Evolutionary conservation across 2,113 vertebrate genomes (phyloP), one percentile per base, ranked within the genome.

Genomic region (Mesembrinibis cayennensis): DNA sequence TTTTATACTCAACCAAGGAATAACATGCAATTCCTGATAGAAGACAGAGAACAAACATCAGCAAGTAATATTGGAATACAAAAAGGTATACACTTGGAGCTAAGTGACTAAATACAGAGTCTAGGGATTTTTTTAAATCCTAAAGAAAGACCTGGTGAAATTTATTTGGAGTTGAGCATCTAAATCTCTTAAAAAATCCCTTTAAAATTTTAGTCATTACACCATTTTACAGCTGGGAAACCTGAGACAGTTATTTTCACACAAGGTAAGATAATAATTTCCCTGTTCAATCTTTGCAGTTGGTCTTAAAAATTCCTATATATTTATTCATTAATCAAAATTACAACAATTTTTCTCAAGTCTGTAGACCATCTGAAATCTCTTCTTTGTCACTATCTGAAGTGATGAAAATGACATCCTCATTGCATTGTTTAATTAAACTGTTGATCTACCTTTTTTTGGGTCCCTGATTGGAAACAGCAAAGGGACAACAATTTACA

Each of bases 401-500:
- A 82, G 25, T 6, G 23, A 83, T 15, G 7, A 87, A 59, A 84
- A 69, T 52, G 1, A 55, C 25, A 79, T 17, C 23, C 44, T 27
- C 2, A 0, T 13, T 32, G 3, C 7, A 11, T 13, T 66, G 32
- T 52, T 85, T 30, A 74, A 52, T 44, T 87, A 59, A 85, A 55
- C 11, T 58, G 5, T 6, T 86, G 12, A 36, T 21, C 11, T 42
- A 19, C 2, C 11, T 19, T 23, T 49, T 34, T 50, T 9, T 4
- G 4, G 22, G 9, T n/a, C 5, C 9, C 15, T 0, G 0, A 8
- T 0, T 67, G 12, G 4, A 89, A 89, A 26, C 2, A 67, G 10
- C 10, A n/a, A 88, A 67, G 14, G 32, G 17, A 42, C 16, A 66
- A 12, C 4, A 7, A 20, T 3, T n/a, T 2, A 5, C 4, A 26